Percentiles rank a stretch among this genome's conserved stretches.
These are phyloP conservation scores for Trilocha varians DNA, from an alignment of 2,888 invertebrate species.

Conservation along the genomic window DNA sequence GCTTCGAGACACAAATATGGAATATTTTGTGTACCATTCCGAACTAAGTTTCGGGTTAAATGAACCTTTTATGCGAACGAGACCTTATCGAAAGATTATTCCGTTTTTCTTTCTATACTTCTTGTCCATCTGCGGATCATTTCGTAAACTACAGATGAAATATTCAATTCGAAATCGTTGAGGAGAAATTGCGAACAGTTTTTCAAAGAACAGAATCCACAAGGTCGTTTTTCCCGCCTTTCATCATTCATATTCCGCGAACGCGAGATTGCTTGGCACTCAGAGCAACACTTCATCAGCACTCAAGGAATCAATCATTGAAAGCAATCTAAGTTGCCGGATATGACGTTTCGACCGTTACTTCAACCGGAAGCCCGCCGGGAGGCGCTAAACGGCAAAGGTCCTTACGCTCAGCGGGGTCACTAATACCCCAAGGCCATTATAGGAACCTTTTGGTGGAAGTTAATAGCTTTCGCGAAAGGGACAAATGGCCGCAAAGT, in stretches of 20 bases:
- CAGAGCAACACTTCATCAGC: background rate
- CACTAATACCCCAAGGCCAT: constrained; percentile 53
- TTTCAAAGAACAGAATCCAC: background rate
- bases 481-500: constrained; percentile 22
- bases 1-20: constrained; percentile 17
- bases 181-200: background rate
- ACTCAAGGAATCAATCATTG: constrained; percentile 25
- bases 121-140: background rate
- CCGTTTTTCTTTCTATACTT: background rate
- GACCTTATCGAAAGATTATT: background rate
- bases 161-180: background rate
- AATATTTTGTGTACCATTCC: constrained; percentile 22
- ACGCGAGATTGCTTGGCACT: background rate
- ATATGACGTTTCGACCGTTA: constrained; percentile 25
- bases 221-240: background rate
- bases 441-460: constrained; percentile 46
- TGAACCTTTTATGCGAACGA: background rate
- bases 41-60: constrained; percentile 14
- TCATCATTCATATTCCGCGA: background rate
- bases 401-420: constrained; percentile 45
- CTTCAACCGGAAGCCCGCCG: constrained; percentile 36
- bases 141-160: background rate
- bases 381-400: constrained; percentile 35
- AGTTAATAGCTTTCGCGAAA: constrained; percentile 45
- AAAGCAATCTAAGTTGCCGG: constrained; percentile 27